A percentile compares a stretch with the other conserved stretches of the same genome.
phyloP scores from a whole-genome alignment of 2,888 invertebrate genomes.

The Synergus laeviventris region DNA sequence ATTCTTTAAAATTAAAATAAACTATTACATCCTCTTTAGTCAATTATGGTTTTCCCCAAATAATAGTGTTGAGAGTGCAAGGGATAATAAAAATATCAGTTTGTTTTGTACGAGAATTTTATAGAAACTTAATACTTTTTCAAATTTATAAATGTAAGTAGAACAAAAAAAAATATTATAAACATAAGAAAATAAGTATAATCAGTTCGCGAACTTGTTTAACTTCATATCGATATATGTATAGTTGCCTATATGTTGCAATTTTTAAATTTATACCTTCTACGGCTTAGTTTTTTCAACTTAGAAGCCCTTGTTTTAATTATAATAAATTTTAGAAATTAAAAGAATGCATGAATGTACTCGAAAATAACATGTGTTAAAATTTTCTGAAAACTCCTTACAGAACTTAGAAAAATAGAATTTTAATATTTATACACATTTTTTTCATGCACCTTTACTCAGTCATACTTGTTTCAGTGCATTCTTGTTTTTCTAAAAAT shows the following conservation, averaged over 20 bases:
- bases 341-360: not conserved
- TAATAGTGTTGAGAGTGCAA: not conserved
- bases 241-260: not conserved
- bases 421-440: constrained; percentile 18
- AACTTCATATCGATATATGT: not conserved
- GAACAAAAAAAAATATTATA: constrained; percentile 22
- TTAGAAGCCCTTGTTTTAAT: not conserved
- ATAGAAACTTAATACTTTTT: constrained; percentile 34
- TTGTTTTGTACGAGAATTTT: not conserved
- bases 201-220: constrained; percentile 11
- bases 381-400: not conserved
- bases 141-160: constrained; percentile 22
- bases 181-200: constrained; percentile 18
- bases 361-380: not conserved
- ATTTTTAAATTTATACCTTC: not conserved
- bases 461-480: not conserved
- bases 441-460: not conserved
- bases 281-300: not conserved
- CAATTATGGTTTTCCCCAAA: not conserved
- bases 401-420: constrained; percentile 17
- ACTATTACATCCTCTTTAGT: not conserved
- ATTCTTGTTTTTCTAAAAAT: constrained; percentile 19
- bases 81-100: not conserved
- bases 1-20: too few species aligned
- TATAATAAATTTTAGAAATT: constrained; percentile 9